A percentile compares a stretch with the other conserved stretches of the same genome.
phyloP scores from a whole-genome alignment of 2,113 vertebrate species.

The Prolemur simus region DNA sequence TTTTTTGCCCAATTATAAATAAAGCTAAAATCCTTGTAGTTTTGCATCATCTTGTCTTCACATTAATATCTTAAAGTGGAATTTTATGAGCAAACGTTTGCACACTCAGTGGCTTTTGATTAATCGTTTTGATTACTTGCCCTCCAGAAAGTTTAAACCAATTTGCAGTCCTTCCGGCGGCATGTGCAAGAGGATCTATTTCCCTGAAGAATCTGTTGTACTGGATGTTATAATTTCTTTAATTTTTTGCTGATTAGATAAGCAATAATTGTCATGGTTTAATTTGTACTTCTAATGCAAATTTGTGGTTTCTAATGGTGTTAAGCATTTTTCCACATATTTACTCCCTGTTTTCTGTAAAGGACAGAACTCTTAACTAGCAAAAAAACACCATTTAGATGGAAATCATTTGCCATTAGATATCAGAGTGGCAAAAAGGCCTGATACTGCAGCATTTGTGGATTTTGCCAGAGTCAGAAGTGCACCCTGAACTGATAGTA shows the following conservation, averaged over 20 bases:
- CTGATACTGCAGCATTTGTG: background rate
- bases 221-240: background rate
- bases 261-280: background rate
- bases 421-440: background rate
- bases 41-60: background rate
- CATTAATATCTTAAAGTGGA: background rate
- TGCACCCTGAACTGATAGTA: background rate
- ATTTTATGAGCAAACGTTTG: background rate
- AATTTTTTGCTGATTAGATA: constrained; percentile 7
- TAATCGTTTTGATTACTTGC: background rate
- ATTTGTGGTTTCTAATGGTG: background rate
- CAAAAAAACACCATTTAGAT: background rate
- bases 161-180: background rate
- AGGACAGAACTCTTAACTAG: background rate
- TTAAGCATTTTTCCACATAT: background rate
- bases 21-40: background rate
- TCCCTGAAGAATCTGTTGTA: background rate
- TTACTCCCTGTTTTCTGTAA: background rate
- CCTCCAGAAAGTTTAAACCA: background rate
- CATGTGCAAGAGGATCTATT: background rate
- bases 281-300: constrained; percentile 7
- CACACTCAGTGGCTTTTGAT: background rate
- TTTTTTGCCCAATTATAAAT: background rate
- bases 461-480: background rate
- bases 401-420: background rate